Evolutionary conservation across 2,888 invertebrate genomes (phyloP), one percentile per base, ranked within the genome.

Genomic region (Hermaeophaga mercurialis): DNA sequence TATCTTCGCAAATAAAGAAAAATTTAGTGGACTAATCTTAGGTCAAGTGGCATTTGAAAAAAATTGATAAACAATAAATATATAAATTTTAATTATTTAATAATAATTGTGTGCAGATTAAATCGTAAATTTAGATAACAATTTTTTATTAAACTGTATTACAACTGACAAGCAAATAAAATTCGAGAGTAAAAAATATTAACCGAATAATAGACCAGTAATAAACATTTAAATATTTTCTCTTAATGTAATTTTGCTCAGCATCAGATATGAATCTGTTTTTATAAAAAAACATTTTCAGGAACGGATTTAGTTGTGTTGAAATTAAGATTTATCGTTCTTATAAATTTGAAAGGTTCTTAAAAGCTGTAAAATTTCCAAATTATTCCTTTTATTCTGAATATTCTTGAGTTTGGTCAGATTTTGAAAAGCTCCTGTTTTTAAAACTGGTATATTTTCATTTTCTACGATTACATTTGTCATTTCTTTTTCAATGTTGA

Each of bases 401-500:
- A 70, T 49, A 19, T 60, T 61, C 49, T 58, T 43, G 7, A 70
- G 46, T 5, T 59, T 57, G 2, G 58, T 44, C 22, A 69, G 54
- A 38, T 65, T 59, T 34, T 41, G 54, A 38, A 68, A 65, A 14
- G 64, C 61, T 1, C 66, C 66, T 9, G 58, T 53, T 52, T 62
- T 61, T 17, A 70, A 43, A 5, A 61, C 36, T 6, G 64, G 62
- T 14, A 69, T 44, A 14, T 38, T 17, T 59, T 68, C 63, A 24
- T 66, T 34, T 54, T 70, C 67, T 19, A 64, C 64, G 9, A 41
- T 34, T 12, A 68, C 59, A 45, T 67, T 67, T n/a, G 66, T 63
- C 3, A 58, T 62, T 1, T 59, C 19, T 24, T 34, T 3, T 52
- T 68, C 60, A 24, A 59, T 22, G 18, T 66, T 62, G 4, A 68